Percentiles rank a stretch among this genome's conserved stretches.
Conservation (phyloP, 2,797 vertebrate species). For the Mus spretus region DNA sequence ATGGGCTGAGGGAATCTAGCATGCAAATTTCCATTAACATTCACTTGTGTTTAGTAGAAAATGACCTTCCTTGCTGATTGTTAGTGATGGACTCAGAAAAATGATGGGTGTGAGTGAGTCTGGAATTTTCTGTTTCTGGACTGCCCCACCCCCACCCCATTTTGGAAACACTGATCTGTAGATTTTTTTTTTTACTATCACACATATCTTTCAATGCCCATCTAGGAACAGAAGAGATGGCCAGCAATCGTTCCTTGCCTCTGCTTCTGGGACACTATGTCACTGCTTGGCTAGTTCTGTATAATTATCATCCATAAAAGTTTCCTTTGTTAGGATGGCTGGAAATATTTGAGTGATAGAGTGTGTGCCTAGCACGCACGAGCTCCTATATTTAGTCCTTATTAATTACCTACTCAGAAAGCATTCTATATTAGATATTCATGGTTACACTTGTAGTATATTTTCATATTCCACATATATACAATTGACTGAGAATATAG, state of each 20-base stretch:
- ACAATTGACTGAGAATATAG: not conserved
- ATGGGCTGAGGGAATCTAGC: slow-evolving; percentile 30
- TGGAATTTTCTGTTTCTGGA: not conserved
- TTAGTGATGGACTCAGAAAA: not conserved
- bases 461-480: not conserved
- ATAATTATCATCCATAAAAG: not conserved
- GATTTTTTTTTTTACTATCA: not conserved
- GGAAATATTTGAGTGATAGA: not conserved
- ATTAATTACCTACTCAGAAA: not conserved
- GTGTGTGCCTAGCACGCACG: not conserved
- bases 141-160: not conserved
- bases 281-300: slow-evolving; percentile 4
- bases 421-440: not conserved
- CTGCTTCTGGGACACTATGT: not conserved
- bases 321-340: not conserved
- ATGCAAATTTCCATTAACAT: not conserved
- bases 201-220: not conserved
- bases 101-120: not conserved
- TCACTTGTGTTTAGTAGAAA: slow-evolving; percentile 3
- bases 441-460: not conserved
- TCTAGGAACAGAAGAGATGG: not conserved
- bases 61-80: not conserved
- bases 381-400: not conserved
- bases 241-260: not conserved
- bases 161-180: not conserved